Evolutionary conservation across 2,113 vertebrate species (phyloP), one percentile per base, ranked within the genome.

Genomic region (Istiophorus platypterus): DNA sequence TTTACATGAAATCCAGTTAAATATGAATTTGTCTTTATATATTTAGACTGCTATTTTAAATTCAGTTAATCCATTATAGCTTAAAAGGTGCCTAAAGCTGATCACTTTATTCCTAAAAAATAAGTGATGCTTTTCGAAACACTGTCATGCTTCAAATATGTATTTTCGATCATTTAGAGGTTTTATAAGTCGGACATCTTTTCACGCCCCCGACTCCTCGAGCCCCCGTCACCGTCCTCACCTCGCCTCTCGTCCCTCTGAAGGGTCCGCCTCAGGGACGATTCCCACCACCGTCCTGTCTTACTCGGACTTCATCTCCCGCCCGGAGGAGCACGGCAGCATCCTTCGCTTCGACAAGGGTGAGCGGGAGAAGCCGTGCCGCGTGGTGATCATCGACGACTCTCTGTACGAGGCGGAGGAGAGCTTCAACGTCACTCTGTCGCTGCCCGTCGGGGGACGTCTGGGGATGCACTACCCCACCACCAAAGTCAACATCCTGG

Each of bases 251-350:
- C 51, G 58, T 62, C 42, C 57, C 63, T 27, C 22, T 73, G 39
- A 80, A 98, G 97, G 95, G 57, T 96, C 97, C 1, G 98, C 98
- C 31, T 90, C 94, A 7, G 98, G 98, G 51, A 99, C 98, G 0
- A 89, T 96, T 61, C 97, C 97, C 26, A 95, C 93, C 26, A 96
- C 95, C 0, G 97, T 99, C 5, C 94, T 98, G 57, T 99, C 98
- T 18, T 97, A 97, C 85, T 98, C 97, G 0, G 98, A 99, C 92
- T 99, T 96, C 93, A 97, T 99, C 90, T 97, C 97, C 34, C 94
- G 97, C 22, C 95, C 96, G 0, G 97, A 99, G 92, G 97, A 97
- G 79, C 96, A 96, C 84, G 91, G 79, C 93, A 98, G 97, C 15
- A 1, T 98, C n/a, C 72, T 99, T 5, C 96, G 92, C 67, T 99